Conservation (phyloP, 2,888 invertebrate species). For the Caenorhabditis angaria region DNA sequence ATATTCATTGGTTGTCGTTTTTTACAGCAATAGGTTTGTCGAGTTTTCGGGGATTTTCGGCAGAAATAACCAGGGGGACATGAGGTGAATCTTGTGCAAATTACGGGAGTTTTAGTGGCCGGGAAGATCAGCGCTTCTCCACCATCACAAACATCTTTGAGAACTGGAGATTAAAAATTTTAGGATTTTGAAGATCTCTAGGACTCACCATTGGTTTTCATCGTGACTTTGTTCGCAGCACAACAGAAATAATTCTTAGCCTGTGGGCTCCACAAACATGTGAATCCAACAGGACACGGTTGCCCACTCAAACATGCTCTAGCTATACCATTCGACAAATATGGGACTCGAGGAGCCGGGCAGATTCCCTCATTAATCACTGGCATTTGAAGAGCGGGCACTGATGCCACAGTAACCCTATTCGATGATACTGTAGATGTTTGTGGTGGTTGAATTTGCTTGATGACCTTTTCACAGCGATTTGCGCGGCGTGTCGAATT, state of each 20-base stretch:
- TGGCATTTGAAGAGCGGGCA: conserved; percentile 13
- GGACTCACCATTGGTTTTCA: conserved; percentile 36
- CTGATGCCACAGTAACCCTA: conserved; percentile 5
- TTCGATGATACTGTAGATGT: conserved; percentile 17
- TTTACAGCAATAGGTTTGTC: conserved; percentile 54
- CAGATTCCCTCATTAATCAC: conserved; percentile 49
- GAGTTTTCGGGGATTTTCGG: conserved; percentile 39
- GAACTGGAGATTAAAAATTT: conserved; percentile 24
- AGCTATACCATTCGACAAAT: conserved; percentile 44
- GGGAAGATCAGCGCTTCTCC: conserved; percentile 53
- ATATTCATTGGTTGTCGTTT: conserved; percentile 41
- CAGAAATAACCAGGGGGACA: conserved; percentile 54
- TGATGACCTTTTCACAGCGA: conserved; percentile 42
- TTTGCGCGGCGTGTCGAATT: conserved; percentile 38
- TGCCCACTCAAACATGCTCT: conserved; percentile 50
- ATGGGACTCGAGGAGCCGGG: conserved; percentile 44
- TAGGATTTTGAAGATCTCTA: not conserved
- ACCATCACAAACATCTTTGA: conserved; percentile 49
- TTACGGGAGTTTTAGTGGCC: conserved; percentile 46
- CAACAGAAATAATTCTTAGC: conserved; percentile 60
- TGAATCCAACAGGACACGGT: conserved; percentile 54
- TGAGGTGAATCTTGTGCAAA: conserved; percentile 45
- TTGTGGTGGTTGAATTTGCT: conserved; percentile 35
- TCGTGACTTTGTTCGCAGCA: conserved; percentile 25
- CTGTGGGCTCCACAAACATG: conserved; percentile 53